These are phyloP conservation scores for Arctocebus calabarensis DNA, from an alignment of 2,797 vertebrate species.

Conservation along the genomic window DNA sequence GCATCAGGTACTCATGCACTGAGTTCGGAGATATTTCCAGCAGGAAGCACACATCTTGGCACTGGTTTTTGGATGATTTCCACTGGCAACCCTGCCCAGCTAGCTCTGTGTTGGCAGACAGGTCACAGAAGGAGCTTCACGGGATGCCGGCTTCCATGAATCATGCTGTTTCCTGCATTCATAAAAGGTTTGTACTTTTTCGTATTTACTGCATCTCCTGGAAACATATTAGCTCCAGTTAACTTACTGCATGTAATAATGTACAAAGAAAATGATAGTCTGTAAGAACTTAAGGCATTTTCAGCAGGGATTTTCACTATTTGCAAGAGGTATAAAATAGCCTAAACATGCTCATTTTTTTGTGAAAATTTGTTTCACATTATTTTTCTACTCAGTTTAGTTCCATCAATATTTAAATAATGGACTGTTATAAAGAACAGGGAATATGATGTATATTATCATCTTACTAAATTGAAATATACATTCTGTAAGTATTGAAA, in stretches of 20 bases:
- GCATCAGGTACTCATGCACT: neutral
- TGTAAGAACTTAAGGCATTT: constrained; percentile 35
- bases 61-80: neutral
- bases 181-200: neutral
- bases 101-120: neutral
- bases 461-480: neutral
- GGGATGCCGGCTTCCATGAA: neutral
- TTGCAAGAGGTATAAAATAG: neutral
- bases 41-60: neutral
- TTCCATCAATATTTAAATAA: neutral
- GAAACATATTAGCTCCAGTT: constrained; percentile 31
- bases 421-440: neutral
- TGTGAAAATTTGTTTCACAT: neutral
- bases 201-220: neutral
- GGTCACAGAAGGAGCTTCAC: neutral
- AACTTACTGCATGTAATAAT: constrained; percentile 34
- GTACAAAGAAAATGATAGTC: constrained; percentile 1
- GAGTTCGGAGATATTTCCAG: neutral
- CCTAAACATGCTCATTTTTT: neutral
- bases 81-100: neutral
- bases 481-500: neutral
- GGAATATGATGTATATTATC: neutral
- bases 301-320: constrained; percentile 25
- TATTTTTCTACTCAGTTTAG: neutral
- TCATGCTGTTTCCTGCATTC: neutral